Percentiles rank a stretch among this genome's conserved stretches.
These are phyloP conservation scores for Scopus umbretta DNA, from an alignment of 2,113 vertebrate species.

Conservation along the genomic window DNA sequence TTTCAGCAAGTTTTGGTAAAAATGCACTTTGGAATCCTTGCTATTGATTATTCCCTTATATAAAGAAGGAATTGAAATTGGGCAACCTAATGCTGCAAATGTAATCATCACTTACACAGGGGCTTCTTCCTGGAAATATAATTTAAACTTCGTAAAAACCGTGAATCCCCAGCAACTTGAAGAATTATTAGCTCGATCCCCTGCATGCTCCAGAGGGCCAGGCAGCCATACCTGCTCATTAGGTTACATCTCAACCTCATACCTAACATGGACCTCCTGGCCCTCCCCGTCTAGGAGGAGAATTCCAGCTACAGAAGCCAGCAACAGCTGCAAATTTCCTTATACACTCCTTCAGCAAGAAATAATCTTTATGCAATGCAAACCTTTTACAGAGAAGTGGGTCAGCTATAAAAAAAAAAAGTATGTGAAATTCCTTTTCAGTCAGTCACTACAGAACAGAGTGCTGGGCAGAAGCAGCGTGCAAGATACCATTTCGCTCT, in stretches of 20 bases:
- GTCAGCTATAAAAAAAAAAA: background rate
- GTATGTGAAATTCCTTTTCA: background rate
- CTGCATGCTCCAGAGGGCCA: background rate
- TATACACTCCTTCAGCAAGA: background rate
- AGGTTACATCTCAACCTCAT: background rate
- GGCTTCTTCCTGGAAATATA: background rate
- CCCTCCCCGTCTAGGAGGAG: background rate
- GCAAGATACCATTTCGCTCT: background rate
- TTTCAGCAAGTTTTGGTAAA: background rate
- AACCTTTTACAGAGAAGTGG: background rate
- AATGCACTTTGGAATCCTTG: background rate
- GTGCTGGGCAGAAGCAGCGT: background rate
- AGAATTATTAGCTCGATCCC: background rate
- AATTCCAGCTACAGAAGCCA: background rate
- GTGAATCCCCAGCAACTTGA: background rate
- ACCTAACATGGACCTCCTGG: rapidly evolving
- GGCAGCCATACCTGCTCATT: background rate
- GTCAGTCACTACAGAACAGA: background rate
- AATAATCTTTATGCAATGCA: background rate
- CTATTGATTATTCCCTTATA: rapidly evolving
- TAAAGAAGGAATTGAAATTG: background rate
- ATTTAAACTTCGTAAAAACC: background rate
- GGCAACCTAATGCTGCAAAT: background rate
- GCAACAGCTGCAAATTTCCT: background rate
- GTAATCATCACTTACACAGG: rapidly evolving